Percentiles rank a stretch among this genome's conserved stretches.
Evolutionary conservation across 53 echinoderm and acorn worm genomes (phyloP).

Genomic region (Hippasteria phrygiana): DNA sequence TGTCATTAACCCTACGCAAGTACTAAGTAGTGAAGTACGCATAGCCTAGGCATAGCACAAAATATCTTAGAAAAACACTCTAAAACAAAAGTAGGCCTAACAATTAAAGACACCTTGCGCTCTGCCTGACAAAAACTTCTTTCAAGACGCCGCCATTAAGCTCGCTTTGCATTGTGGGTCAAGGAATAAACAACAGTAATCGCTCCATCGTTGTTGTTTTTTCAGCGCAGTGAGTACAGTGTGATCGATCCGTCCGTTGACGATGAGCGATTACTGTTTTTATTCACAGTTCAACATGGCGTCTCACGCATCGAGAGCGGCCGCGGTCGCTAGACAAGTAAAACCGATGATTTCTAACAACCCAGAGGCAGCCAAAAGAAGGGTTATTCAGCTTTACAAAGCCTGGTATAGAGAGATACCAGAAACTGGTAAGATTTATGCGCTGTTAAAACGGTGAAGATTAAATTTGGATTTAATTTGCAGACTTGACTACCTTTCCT

Average conservation of each 20-base stretch:
- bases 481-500: too few relatives aligned
- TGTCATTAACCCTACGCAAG: too few relatives aligned
- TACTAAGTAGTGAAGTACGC: too few relatives aligned
- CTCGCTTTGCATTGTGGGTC: too few relatives aligned
- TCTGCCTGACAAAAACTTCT: too few relatives aligned
- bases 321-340: conserved; percentile 83
- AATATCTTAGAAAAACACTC: too few relatives aligned
- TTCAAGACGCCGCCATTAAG: too few relatives aligned
- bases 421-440: conserved; percentile 75
- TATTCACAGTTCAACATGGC: conserved; percentile 73
- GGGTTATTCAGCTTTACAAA: conserved; percentile 93
- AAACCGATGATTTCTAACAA: conserved; percentile 93
- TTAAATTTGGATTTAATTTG: background rate
- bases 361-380: conserved; percentile 85
- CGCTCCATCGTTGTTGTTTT: background rate
- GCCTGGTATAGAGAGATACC: conserved; percentile 99
- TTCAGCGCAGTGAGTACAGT: background rate
- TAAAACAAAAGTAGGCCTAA: too few relatives aligned
- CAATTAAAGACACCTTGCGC: too few relatives aligned
- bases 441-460: background rate
- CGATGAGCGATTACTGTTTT: conserved; percentile 26
- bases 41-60: too few relatives aligned
- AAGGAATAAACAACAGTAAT: too few relatives aligned
- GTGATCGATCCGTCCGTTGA: background rate
- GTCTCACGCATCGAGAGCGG: conserved; percentile 86